Conservation (phyloP, 2,888 invertebrate species). For the Andrena fulva region DNA sequence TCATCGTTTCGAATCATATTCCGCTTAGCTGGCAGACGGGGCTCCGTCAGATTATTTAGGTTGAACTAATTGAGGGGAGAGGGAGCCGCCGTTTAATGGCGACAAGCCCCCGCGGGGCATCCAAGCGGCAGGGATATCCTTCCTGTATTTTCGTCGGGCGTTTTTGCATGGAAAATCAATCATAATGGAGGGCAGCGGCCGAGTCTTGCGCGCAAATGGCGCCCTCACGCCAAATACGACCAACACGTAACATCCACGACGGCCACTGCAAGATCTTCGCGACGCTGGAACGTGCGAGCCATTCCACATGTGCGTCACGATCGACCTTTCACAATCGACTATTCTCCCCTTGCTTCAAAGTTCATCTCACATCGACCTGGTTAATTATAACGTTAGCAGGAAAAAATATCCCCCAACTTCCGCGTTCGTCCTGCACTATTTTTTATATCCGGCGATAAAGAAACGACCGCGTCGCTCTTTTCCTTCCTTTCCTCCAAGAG, state of each 20-base stretch:
- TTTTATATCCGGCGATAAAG: slow-evolving; percentile 5
- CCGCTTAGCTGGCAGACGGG: slow-evolving; percentile 39
- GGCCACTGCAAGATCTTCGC: not conserved
- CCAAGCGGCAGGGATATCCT: slow-evolving; percentile 5
- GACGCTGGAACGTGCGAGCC: not conserved
- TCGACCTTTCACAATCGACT: slow-evolving; percentile 10
- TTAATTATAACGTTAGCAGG: slow-evolving; percentile 5
- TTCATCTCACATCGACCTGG: not conserved
- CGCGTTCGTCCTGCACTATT: not conserved
- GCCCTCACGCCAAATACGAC: too few relatives aligned
- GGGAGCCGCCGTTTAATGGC: slow-evolving; percentile 39
- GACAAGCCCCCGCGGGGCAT: not conserved
- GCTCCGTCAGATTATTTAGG: slow-evolving; percentile 47
- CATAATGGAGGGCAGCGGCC: not conserved
- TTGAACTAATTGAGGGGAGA: slow-evolving; percentile 50
- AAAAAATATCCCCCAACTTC: not conserved
- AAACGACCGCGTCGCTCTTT: not conserved
- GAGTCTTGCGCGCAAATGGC: not conserved
- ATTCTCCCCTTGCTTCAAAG: not conserved
- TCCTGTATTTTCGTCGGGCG: slow-evolving; percentile 9
- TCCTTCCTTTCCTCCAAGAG: too few relatives aligned
- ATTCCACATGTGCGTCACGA: not conserved
- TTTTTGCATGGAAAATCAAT: slow-evolving; percentile 53
- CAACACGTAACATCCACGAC: not conserved
- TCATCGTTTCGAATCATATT: slow-evolving; percentile 21